Conservation (phyloP, 1,140 invertebrate species). For the Camponotus pennsylvanicus region DNA sequence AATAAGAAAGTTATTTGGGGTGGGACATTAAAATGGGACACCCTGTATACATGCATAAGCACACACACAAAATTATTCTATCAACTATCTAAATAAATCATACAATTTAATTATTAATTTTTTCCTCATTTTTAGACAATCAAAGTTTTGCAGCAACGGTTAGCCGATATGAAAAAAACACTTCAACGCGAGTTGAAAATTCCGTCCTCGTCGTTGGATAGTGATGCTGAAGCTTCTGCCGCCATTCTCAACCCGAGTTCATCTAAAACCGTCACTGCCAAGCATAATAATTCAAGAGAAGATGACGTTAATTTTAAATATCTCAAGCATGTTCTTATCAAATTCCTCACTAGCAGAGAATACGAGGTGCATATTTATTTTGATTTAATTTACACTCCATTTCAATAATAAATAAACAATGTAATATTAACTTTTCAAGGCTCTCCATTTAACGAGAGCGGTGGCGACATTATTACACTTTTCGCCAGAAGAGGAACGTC, state of each 20-base stretch:
- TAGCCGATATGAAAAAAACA: conserved; percentile 96
- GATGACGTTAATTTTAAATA: conserved; percentile 95
- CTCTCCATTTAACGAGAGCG: conserved; percentile 95
- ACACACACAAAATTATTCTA: neutral
- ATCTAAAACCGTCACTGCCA: conserved; percentile 86
- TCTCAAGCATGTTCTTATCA: conserved; percentile 96
- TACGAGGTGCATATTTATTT: conserved; percentile 88
- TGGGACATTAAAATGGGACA: too few species aligned
- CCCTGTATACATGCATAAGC: too few species aligned
- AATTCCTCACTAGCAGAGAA: conserved; percentile 95
- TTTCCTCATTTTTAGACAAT: conserved; percentile 90
- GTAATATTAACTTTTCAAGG: conserved; percentile 86
- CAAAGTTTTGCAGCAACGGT: conserved; percentile 94
- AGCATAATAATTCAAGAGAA: conserved; percentile 83
- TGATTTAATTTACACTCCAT: conserved; percentile 16
- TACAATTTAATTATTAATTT: neutral
- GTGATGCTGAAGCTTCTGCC: conserved; percentile 77
- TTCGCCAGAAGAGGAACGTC: conserved; percentile 94
- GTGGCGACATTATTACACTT: conserved; percentile 94
- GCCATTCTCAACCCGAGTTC: conserved; percentile 87
- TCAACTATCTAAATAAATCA: conserved; percentile 35
- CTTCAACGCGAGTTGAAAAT: conserved; percentile 94
- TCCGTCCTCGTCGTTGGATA: conserved; percentile 81
- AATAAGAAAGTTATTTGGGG: too few species aligned
- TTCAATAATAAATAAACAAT: neutral